Evolutionary conservation across 2,888 invertebrate species (phyloP), one percentile per base, ranked within the genome.

Genomic region (Melinaea marsaeus): DNA sequence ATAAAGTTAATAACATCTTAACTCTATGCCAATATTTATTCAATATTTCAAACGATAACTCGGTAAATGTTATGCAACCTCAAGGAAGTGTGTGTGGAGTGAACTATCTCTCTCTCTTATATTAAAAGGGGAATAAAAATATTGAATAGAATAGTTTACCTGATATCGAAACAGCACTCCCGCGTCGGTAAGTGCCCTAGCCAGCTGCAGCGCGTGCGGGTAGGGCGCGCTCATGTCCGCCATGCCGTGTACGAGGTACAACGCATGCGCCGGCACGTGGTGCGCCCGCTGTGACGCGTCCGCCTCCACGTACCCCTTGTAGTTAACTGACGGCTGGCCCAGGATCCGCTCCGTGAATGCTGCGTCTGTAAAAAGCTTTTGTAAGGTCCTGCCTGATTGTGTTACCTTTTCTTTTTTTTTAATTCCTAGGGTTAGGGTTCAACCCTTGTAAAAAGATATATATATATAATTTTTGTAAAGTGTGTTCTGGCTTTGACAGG

Each of bases 281-380:
- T 94, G 93, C 61, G 97, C 97, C 71, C 96, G 93, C 81, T 95
- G 95, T 58, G 97, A 95, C 72, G 98, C 95, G 86, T 98, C 97
- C 51, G 97, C 96, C 81, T 97, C 97, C 74, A 97, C 97, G 88
- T 98, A 98, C 62, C 96, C 96, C 79, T 95, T 95, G 86, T 95
- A 95, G 88, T 98, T 97, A 79, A 97, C 97, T 42, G 93, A 93
- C 62, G 97, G 97, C 72, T 95, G 92, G 48, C 98, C 98, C 76
- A 99, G 93, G 75, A 98, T 95, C 67, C 98, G 93, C 91, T 99
- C 98, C 93, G 98, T 98, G 83, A 98, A 98, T 4, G 97, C 97
- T 35, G 98, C 97, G 88, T 98, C 98, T 98, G 83, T 13, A 80
- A 74, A 66, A 51, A 3, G 7, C 22, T 51, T 51, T 32, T 51